A percentile compares a stretch with the other conserved stretches of the same genome.
Evolutionary conservation across 2,797 vertebrate genomes (phyloP).

Genomic region (Paratrypauchen microcephalus): DNA sequence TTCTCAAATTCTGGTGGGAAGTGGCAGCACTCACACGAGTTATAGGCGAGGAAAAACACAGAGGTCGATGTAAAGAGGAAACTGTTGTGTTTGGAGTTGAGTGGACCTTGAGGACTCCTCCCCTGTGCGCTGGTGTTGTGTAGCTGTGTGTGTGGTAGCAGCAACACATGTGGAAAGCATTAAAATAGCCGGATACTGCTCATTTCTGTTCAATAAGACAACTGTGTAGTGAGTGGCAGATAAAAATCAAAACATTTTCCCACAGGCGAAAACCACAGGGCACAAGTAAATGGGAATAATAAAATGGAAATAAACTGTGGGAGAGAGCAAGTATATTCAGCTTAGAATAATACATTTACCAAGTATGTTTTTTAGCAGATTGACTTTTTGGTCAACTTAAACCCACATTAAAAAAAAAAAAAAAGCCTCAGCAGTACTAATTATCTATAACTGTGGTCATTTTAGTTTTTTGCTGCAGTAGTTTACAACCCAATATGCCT

Average conservation of each 20-base stretch:
- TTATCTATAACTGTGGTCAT: not conserved
- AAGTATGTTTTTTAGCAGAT: not conserved
- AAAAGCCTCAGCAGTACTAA: not conserved
- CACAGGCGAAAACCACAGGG: constrained; percentile 36
- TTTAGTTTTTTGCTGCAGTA: not conserved
- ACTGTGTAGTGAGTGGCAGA: constrained; percentile 46
- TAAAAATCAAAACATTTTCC: constrained; percentile 64
- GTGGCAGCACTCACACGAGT: constrained; percentile 27
- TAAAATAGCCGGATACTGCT: constrained; percentile 50
- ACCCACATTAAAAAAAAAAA: not conserved
- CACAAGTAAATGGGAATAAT: constrained; percentile 14
- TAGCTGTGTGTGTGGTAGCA: constrained; percentile 43
- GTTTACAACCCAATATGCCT: not conserved
- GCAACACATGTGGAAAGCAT: constrained; percentile 66
- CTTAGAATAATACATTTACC: not conserved
- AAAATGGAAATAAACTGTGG: constrained; percentile 26
- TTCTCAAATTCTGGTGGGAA: constrained; percentile 41
- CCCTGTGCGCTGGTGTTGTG: constrained; percentile 24
- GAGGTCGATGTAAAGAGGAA: constrained; percentile 26
- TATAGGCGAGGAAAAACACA: constrained; percentile 22
- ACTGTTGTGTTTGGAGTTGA: constrained; percentile 58
- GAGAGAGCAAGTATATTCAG: not conserved
- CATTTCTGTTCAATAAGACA: constrained; percentile 43
- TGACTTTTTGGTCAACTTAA: not conserved
- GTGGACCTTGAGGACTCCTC: constrained; percentile 27